These are phyloP conservation scores for Notiomystis cincta DNA, from an alignment of 2,113 vertebrate species.

Conservation along the genomic window DNA sequence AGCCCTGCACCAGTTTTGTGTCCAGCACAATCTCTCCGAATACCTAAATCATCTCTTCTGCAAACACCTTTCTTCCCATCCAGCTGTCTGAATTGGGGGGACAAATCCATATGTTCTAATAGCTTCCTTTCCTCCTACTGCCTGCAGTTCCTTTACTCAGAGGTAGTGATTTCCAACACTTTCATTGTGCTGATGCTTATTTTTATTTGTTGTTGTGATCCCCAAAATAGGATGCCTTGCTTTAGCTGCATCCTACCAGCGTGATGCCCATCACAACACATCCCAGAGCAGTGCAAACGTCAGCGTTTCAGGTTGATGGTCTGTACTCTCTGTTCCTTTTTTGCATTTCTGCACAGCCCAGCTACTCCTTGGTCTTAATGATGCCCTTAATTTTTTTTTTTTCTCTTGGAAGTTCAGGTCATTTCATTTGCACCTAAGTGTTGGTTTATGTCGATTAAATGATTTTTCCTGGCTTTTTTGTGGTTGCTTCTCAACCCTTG, in stretches of 20 bases:
- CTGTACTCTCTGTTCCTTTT: not conserved
- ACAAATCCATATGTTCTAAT: not conserved
- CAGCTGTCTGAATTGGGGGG: not conserved
- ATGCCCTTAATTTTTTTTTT: not conserved
- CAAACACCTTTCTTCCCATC: not conserved
- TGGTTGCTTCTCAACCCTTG: not conserved
- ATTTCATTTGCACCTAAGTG: not conserved
- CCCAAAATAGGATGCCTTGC: not conserved
- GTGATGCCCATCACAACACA: not conserved
- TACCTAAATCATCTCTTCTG: not conserved
- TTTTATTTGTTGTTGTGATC: not conserved
- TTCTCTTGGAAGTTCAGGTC: not conserved
- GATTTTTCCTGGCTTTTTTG: not conserved
- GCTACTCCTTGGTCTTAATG: not conserved
- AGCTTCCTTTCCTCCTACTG: not conserved
- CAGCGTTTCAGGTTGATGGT: not conserved
- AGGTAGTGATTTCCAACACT: not conserved
- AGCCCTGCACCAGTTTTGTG: not conserved
- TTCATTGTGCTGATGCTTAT: not conserved
- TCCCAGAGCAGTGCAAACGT: not conserved
- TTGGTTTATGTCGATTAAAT: not conserved
- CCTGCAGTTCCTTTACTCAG: not conserved
- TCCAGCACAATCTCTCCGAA: accelerated
- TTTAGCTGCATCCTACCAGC: not conserved
- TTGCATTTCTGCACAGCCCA: not conserved